Conservation (phyloP, 2,113 vertebrate genomes). For the Syngnathus floridae region DNA sequence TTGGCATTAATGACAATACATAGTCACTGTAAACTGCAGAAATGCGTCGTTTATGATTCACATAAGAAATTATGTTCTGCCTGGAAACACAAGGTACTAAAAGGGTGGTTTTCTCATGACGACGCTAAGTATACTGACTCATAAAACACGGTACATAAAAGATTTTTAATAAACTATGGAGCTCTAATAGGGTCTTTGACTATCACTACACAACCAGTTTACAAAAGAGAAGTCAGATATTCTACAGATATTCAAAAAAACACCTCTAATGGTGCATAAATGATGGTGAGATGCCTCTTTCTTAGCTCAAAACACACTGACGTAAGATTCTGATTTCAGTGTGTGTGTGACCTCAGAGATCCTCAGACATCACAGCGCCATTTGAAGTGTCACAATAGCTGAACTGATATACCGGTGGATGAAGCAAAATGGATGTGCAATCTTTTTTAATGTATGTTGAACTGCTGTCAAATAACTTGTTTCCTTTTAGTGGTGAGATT, state of each 20-base stretch:
- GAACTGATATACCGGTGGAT: too few relatives aligned
- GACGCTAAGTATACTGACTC: constrained; percentile 7
- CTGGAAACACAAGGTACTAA: constrained; percentile 39
- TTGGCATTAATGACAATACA: constrained; percentile 46
- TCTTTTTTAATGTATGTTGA: not conserved
- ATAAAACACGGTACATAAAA: constrained; percentile 14
- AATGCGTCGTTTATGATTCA: constrained; percentile 47
- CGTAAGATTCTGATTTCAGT: not conserved
- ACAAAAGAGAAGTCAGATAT: constrained; percentile 22
- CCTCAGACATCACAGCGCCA: not conserved
- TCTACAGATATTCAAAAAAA: constrained; percentile 29
- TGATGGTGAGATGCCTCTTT: not conserved
- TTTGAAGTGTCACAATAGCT: not conserved
- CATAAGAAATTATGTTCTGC: constrained; percentile 48
- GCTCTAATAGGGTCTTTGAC: constrained; percentile 8
- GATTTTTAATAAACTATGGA: constrained; percentile 12
- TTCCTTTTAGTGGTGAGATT: not conserved
- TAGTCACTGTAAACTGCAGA: constrained; percentile 40
- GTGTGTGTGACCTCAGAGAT: not conserved
- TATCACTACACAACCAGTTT: constrained; percentile 12
- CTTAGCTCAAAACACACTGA: not conserved
- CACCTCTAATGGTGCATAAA: not conserved
- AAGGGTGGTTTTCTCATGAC: constrained; percentile 18
- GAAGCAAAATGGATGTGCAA: not conserved
- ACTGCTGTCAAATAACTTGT: not conserved